phyloP scores from a whole-genome alignment of 2,797 vertebrate species.

The Acrocephalus scirpaceus region DNA sequence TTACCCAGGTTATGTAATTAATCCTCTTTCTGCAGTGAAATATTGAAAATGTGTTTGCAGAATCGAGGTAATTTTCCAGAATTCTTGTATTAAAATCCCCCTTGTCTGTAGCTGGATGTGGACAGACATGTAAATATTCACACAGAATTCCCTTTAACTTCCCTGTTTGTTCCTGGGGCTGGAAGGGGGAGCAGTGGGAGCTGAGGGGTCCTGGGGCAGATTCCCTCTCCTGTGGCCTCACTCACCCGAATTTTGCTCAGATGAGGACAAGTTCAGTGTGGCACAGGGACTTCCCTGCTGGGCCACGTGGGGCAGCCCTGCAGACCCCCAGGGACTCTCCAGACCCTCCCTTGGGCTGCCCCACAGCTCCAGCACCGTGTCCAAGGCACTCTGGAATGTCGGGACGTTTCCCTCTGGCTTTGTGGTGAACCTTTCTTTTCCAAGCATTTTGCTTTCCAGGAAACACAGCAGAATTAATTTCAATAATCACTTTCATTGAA shows the following conservation, averaged over 20 bases:
- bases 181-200: neutral
- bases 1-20: neutral
- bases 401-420: fast-evolving
- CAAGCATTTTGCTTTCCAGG: neutral
- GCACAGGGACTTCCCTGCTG: neutral
- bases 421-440: fast-evolving
- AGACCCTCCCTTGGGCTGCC: fast-evolving
- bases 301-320: fast-evolving
- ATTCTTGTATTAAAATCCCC: neutral
- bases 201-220: neutral
- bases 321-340: fast-evolving
- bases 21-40: neutral
- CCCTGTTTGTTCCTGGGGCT: neutral
- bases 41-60: neutral
- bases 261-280: neutral
- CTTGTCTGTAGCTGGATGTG: fast-evolving
- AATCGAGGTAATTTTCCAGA: neutral
- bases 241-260: neutral
- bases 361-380: fast-evolving
- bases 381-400: fast-evolving
- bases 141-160: too few relatives aligned
- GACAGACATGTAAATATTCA: fast-evolving
- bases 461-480: neutral
- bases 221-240: neutral
- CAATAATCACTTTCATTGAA: neutral